These are phyloP conservation scores for Heloderma charlesbogerti DNA, from an alignment of 2,113 vertebrate species.

Conservation along the genomic window DNA sequence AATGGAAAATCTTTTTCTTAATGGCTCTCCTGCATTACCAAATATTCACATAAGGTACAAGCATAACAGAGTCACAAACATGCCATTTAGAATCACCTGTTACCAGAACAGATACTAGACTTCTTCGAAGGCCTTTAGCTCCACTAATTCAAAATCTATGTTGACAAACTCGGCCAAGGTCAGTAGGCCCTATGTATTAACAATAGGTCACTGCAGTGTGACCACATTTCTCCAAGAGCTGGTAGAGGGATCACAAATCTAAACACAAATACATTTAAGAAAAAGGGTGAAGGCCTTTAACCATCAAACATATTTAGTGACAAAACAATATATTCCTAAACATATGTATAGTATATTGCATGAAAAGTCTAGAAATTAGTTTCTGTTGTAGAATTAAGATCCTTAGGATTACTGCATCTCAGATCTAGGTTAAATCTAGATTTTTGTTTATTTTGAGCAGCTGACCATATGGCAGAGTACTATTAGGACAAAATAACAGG, in stretches of 20 bases:
- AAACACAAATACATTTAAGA: not conserved
- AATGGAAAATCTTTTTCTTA: not conserved
- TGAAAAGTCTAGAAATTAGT: constrained; percentile 17
- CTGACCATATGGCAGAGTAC: constrained; percentile 28
- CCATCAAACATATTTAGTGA: not conserved
- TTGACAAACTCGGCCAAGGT: not conserved
- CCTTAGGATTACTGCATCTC: constrained; percentile 1
- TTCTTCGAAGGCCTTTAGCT: not conserved
- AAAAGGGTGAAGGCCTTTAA: not conserved
- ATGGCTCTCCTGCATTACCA: not conserved
- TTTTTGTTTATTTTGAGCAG: constrained; percentile 14
- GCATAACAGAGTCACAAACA: not conserved
- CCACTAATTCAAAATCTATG: not conserved
- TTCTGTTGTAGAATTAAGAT: constrained; percentile 25
- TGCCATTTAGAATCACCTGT: not conserved
- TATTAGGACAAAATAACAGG: not conserved
- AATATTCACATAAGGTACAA: not conserved
- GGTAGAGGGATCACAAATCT: not conserved
- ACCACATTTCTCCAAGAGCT: not conserved
- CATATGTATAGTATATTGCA: too few relatives aligned
- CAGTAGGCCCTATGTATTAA: not conserved
- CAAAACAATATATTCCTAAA: constrained; percentile 8
- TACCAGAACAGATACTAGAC: not conserved
- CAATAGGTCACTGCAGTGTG: not conserved
- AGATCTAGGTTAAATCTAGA: constrained; percentile 33